Percentiles rank a stretch among this genome's conserved stretches.
Conservation (phyloP, 2,888 invertebrate species). For the Hanleya hanleyi region DNA sequence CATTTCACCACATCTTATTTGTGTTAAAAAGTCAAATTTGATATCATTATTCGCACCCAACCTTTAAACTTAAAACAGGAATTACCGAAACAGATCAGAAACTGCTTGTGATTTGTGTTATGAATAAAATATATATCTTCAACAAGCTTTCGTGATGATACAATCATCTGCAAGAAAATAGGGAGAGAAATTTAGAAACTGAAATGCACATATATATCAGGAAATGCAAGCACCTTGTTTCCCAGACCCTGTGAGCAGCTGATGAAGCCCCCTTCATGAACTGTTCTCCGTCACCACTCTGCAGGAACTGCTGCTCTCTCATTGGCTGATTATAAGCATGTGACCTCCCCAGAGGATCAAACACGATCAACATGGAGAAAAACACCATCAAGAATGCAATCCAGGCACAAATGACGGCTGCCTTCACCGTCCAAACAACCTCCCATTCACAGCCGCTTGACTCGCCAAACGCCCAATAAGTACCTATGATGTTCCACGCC, state of each 20-base stretch:
- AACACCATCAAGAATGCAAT: slow-evolving; percentile 81
- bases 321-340: not conserved
- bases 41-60: no score
- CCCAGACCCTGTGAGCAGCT: slow-evolving; percentile 56
- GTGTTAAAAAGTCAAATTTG: no score
- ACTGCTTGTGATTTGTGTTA: no score
- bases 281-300: slow-evolving; percentile 8
- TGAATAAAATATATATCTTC: no score
- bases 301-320: not conserved
- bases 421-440: slow-evolving; percentile 73
- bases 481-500: slow-evolving; percentile 85
- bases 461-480: slow-evolving; percentile 83
- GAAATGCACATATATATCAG: not conserved
- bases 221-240: slow-evolving; percentile 46
- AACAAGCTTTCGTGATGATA: no score
- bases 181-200: no score
- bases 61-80: no score
- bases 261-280: slow-evolving; percentile 3
- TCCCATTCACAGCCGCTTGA: slow-evolving; percentile 51
- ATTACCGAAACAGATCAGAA: no score
- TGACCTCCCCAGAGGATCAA: slow-evolving; percentile 87
- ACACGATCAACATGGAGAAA: slow-evolving; percentile 85
- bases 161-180: no score
- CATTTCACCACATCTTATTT: no score
- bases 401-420: slow-evolving; percentile 88